Evolutionary conservation across 2,888 invertebrate genomes (phyloP).

Genomic region (Schrankia costaestrigalis): DNA sequence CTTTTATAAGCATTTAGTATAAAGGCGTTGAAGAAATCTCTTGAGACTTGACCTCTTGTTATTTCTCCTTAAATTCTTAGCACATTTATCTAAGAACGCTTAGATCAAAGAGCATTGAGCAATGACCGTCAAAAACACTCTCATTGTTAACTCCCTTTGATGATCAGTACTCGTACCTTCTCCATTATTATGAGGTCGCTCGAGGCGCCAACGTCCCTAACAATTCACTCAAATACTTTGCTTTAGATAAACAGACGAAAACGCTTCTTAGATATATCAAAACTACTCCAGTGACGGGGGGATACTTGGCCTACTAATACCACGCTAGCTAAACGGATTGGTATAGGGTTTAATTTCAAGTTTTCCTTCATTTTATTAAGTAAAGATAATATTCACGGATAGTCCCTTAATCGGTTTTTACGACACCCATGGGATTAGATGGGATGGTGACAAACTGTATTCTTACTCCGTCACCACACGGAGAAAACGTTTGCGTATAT

Average conservation of each 20-base stretch:
- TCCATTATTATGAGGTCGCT: slow-evolving; percentile 43
- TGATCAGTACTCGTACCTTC: slow-evolving; percentile 45
- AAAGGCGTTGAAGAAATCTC: slow-evolving; percentile 11
- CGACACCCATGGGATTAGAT: too few relatives aligned
- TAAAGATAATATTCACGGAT: too few relatives aligned
- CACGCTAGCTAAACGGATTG: too few relatives aligned
- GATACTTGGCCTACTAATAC: too few relatives aligned
- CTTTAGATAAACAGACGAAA: slow-evolving; percentile 31
- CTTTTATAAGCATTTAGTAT: too few relatives aligned
- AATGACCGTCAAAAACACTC: slow-evolving; percentile 59
- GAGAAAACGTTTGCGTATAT: too few relatives aligned
- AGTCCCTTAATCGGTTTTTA: too few relatives aligned
- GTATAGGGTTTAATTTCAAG: too few relatives aligned
- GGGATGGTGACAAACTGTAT: too few relatives aligned
- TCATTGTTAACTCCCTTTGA: slow-evolving; percentile 59
- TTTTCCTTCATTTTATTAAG: too few relatives aligned
- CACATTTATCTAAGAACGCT: slow-evolving; percentile 39
- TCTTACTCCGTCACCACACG: too few relatives aligned
- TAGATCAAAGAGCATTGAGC: slow-evolving; percentile 56
- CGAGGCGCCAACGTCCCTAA: slow-evolving; percentile 40
- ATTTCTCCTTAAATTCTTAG: slow-evolving; percentile 51
- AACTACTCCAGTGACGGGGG: too few relatives aligned
- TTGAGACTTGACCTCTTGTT: slow-evolving; percentile 26
- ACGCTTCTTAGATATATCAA: slow-evolving; percentile 21
- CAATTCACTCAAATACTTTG: slow-evolving; percentile 37